Evolutionary conservation across 64 coral and sea anemone species (phyloP).

Genomic region (Pocillopora verrucosa): DNA sequence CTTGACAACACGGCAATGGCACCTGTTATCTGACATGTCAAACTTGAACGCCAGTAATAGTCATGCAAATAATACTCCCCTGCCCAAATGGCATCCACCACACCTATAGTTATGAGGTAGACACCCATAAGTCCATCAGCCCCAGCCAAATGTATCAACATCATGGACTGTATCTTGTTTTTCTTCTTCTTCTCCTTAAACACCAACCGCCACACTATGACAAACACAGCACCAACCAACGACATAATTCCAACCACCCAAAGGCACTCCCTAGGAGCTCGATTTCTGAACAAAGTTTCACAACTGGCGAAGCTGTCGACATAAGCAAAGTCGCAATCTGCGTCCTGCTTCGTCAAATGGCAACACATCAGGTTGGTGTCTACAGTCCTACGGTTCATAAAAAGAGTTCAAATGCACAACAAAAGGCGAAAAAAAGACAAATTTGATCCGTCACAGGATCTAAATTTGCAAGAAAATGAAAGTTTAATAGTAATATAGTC

Average conservation of each 20-base stretch:
- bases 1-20: not conserved
- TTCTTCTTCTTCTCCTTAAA: not conserved
- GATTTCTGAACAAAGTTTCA: not conserved
- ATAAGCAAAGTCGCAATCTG: not conserved
- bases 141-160: conserved; percentile 7
- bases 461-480: too few relatives aligned
- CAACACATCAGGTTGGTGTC: not conserved
- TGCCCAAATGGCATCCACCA: not conserved
- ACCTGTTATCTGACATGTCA: conserved; percentile 17
- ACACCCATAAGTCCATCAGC: conserved; percentile 40
- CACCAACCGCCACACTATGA: not conserved
- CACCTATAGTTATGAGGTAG: conserved; percentile 17
- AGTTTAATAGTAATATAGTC: too few relatives aligned
- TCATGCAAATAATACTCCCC: conserved; percentile 41
- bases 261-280: not conserved
- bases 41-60: conserved; percentile 6
- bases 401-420: not conserved
- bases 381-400: not conserved
- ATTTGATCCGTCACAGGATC: too few relatives aligned
- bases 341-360: not conserved
- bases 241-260: conserved; percentile 21
- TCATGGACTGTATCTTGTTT: conserved; percentile 2
- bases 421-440: too few relatives aligned
- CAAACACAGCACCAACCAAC: not conserved
- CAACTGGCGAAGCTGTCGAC: not conserved